Evolutionary conservation across 2,888 invertebrate species (phyloP), one percentile per base, ranked within the genome.

Genomic region (Drosophila lutescens): DNA sequence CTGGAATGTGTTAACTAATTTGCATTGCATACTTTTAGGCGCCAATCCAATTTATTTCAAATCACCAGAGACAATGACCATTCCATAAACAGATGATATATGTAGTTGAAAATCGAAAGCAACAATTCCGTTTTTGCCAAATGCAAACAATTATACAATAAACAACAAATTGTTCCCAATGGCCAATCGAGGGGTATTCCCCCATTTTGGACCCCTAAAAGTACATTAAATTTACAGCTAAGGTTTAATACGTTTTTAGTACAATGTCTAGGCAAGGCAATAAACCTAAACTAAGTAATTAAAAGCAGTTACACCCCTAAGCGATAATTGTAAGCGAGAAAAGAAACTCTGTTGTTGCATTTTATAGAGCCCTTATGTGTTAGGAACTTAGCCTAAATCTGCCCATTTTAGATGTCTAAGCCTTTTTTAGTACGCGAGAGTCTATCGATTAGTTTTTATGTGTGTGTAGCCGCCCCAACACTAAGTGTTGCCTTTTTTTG

Each of bases 181-280:
- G 51, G 40, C 15, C 34, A 53, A 43, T 3, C 23, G n/a, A 32
- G 38, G 13, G 38, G n/a, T 12, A 38, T 12, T 26, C 15, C 38
- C 61, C 23, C n/a, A 44, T 51, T 51, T 46, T 49, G 13, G 34
- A 49, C 49, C 17, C 49, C 17, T 13, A 34, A 15, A 34, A 34
- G 32, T 8, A 49, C 47, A 32, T 49, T 61, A 65, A 63, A 49
- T 60, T 49, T 69, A 86, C 73, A 83, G 80, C 55, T 74, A 77
- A 63, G 47, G 78, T 82, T 86, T 84, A 88, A 85, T 87, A 85
- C 87, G 85, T 85, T 81, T 81, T 81, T 85, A 87, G 83, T 83
- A 83, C 78, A 84, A 88, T 86, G 83, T 57, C 77, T 51, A 70
- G 71, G 60, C 76, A 70, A 86, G 70, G 86, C 78, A 78, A 84